Conservation (phyloP, 1,140 invertebrate species). For the Drosophila saltans region DNA sequence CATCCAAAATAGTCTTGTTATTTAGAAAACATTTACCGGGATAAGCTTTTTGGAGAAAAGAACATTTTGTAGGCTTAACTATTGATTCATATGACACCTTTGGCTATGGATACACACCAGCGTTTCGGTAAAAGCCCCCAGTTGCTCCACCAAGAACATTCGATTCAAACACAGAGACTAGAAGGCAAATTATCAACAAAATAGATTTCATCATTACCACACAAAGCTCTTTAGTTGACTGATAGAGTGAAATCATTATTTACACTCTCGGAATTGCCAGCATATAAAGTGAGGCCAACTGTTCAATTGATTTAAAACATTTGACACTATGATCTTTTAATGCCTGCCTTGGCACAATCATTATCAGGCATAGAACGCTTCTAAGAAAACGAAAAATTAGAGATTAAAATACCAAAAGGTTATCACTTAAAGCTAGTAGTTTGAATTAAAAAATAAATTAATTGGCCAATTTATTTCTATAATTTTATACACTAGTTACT, state of each 20-base stretch:
- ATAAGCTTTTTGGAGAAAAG: background rate
- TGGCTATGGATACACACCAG: background rate
- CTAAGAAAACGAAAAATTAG: too few species aligned
- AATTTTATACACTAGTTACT: too few species aligned
- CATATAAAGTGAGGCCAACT: background rate
- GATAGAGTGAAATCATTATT: background rate
- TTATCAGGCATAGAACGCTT: background rate
- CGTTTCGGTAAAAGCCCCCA: background rate
- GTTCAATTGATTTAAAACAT: background rate
- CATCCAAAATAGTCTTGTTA: conserved; percentile 12
- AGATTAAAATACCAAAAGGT: background rate
- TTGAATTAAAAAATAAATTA: too few species aligned
- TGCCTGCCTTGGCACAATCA: too few species aligned
- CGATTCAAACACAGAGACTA: background rate
- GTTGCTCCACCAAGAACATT: background rate
- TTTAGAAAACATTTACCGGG: conserved; percentile 32
- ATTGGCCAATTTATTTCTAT: too few species aligned
- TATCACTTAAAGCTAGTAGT: too few species aligned
- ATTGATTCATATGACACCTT: background rate
- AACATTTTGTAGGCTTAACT: background rate
- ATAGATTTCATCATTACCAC: background rate
- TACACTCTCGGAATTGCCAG: background rate
- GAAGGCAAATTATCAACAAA: background rate
- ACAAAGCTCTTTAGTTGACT: background rate
- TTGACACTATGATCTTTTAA: background rate